Evolutionary conservation across 2,888 invertebrate genomes (phyloP).

Genomic region (Pollenia angustigena): DNA sequence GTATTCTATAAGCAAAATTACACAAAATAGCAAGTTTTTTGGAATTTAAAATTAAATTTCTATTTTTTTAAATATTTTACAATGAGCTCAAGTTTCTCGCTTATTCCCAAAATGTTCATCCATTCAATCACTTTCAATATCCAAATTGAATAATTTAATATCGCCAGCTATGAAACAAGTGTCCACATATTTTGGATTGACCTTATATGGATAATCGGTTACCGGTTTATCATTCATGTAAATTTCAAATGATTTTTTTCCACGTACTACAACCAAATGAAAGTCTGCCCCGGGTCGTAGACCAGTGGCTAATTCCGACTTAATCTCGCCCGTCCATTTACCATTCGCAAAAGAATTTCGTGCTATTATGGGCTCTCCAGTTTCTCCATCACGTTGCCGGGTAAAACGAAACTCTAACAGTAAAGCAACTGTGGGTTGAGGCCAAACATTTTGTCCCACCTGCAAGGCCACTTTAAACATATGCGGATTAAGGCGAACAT

Average conservation of each 20-base stretch:
- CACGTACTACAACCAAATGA: slow-evolving; percentile 77
- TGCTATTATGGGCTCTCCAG: slow-evolving; percentile 86
- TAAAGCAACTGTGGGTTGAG: slow-evolving; percentile 88
- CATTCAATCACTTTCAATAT: slow-evolving; percentile 46
- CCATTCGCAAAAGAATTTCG: slow-evolving; percentile 87
- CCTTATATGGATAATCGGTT: slow-evolving; percentile 86
- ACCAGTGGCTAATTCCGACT: slow-evolving; percentile 76
- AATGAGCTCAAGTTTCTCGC: too few species aligned
- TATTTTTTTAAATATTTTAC: background rate
- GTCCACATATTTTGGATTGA: slow-evolving; percentile 86
- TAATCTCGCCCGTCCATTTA: slow-evolving; percentile 77
- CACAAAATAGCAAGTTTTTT: too few species aligned
- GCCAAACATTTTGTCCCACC: slow-evolving; percentile 87
- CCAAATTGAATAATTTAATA: slow-evolving; percentile 85
- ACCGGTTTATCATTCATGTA: slow-evolving; percentile 86
- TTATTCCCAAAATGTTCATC: too few species aligned
- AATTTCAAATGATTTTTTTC: slow-evolving; percentile 77
- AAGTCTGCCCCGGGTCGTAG: slow-evolving; percentile 80
- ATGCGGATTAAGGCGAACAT: slow-evolving; percentile 89
- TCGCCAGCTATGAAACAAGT: slow-evolving; percentile 89
- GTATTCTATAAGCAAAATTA: too few species aligned
- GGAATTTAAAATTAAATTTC: background rate
- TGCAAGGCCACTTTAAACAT: slow-evolving; percentile 90
- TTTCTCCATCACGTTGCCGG: slow-evolving; percentile 72
- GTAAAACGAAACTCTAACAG: slow-evolving; percentile 90